Conservation (phyloP, 2,888 invertebrate species). For the Chromoteleia sp. region DNA sequence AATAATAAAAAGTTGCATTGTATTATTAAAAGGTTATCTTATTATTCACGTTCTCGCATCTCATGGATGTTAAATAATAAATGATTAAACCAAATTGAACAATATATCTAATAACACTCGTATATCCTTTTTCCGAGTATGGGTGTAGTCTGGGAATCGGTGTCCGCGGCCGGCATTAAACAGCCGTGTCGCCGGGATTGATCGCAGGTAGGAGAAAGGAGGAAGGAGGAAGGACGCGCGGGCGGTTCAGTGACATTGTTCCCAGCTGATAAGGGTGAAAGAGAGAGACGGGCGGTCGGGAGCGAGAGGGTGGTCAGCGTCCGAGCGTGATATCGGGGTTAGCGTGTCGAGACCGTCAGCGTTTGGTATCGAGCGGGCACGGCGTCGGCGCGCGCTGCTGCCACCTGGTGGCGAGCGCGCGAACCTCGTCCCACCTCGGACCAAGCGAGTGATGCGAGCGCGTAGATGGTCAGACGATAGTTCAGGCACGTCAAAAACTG, state of each 20-base stretch:
- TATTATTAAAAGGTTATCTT: too few species aligned
- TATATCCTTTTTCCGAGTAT: too few species aligned
- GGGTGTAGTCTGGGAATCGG: conserved; percentile 17
- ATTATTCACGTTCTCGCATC: too few species aligned
- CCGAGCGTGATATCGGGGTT: conserved; percentile 77
- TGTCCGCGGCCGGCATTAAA: conserved; percentile 34
- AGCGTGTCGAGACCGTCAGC: conserved; percentile 77
- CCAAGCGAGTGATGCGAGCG: conserved; percentile 51
- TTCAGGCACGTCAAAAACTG: conserved; percentile 50
- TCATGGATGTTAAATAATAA: too few species aligned
- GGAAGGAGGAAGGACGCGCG: conserved; percentile 49
- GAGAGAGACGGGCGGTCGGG: conserved; percentile 41
- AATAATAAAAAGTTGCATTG: too few species aligned
- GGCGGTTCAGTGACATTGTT: conserved; percentile 70
- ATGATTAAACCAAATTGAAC: too few species aligned
- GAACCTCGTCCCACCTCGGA: conserved; percentile 46
- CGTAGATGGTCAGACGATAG: conserved; percentile 66
- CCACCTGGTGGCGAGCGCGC: conserved; percentile 38
- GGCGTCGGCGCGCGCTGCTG: conserved; percentile 62
- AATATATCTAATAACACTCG: too few species aligned
- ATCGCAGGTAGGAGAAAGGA: conserved; percentile 47
- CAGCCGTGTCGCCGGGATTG: conserved; percentile 46
- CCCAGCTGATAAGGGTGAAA: conserved; percentile 65
- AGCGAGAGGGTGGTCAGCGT: conserved; percentile 68
- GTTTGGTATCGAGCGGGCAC: conserved; percentile 62